Base-by-base conservation (phyloP, 1,140 invertebrate genomes). In the Cydia strobilella region DNA sequence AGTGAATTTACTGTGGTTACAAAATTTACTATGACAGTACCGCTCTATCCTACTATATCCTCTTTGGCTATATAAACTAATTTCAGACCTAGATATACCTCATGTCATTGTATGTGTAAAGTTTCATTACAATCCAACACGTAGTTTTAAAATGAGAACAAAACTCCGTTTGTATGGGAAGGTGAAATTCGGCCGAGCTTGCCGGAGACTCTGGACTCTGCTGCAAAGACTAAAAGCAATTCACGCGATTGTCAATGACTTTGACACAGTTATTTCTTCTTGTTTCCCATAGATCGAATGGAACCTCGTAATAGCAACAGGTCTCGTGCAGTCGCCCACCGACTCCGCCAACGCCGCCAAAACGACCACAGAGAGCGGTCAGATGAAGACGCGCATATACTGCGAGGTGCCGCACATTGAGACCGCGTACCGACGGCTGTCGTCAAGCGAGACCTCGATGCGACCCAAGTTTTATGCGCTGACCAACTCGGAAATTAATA, bases 381-480 rank as follows among this genome's bases (percentile, higher is more conserved):
- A 80, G 75, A 69, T 85, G 3, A 90, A 87, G 39, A 80, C 93
- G 1, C 91, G 96, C 79, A 95, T 96, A 78, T 97, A 95, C 87
- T 96, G 96, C 79, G 94, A 95, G 3, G 97, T 97, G 92, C 95
- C 96, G 77, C 95, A 96, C 79, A 95, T 98, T 6, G 97, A 98
- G 86, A 95, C 97, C 72, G 96, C 95, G 80, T 97, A 96, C 87
- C 93, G 95, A 4, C 94, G 95, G 74, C 94, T 95, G n/a, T 94
- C 95, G 12, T 94, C 95, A 66, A 96, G 97, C 74, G 96, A 97
- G 84, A 94, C 94, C 51, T 95, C 95, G n/a, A 96, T 97, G 94
- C 95, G 95, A 83, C 97, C 97, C n/a, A 95, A 96, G 82, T 98
- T 98, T 91, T 98, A 98, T 84, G 96, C 96, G 75, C 92, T 98